phyloP scores from a whole-genome alignment of 2,888 invertebrate species.

The Ligdia adustata region DNA sequence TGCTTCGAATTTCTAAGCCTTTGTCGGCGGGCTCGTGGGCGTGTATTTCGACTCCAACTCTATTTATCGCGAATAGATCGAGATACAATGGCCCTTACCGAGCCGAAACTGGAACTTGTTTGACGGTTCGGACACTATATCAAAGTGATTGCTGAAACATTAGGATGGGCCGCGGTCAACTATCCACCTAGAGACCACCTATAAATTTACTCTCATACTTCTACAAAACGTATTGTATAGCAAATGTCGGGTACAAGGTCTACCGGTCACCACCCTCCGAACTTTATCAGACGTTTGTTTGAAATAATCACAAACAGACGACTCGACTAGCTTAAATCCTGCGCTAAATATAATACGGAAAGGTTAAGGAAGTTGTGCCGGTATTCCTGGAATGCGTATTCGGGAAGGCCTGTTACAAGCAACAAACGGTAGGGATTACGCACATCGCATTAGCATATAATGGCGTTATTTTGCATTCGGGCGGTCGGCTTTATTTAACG shows the following conservation, averaged over 20 bases:
- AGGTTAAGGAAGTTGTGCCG: conserved; percentile 49
- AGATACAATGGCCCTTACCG: conserved; percentile 49
- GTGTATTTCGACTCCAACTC: conserved; percentile 42
- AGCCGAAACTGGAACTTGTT: conserved; percentile 50
- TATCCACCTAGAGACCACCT: conserved; percentile 58
- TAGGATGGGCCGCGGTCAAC: conserved; percentile 57
- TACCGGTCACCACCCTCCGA: conserved; percentile 7
- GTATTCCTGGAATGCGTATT: conserved; percentile 61
- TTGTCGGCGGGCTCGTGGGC: conserved; percentile 46
- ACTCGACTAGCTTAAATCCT: conserved; percentile 19
- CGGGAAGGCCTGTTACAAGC: conserved; percentile 58
- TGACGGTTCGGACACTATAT: conserved; percentile 56
- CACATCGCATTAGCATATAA: conserved; percentile 78
- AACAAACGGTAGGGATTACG: conserved; percentile 69
- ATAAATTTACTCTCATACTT: conserved; percentile 50
- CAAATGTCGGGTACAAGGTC: conserved; percentile 22
- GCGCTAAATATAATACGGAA: conserved; percentile 31
- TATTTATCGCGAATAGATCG: conserved; percentile 58
- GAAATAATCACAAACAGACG: conserved; percentile 12
- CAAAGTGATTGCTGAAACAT: conserved; percentile 65
- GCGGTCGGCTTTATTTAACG: conserved; percentile 67
- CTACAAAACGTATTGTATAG: conserved; percentile 33
- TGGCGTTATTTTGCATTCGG: conserved; percentile 77
- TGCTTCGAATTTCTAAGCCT: conserved; percentile 48
- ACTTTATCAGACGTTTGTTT: conserved; percentile 7